These are phyloP conservation scores for Drosophila pachea DNA, from an alignment of 1,140 invertebrate genomes.

Conservation along the genomic window DNA sequence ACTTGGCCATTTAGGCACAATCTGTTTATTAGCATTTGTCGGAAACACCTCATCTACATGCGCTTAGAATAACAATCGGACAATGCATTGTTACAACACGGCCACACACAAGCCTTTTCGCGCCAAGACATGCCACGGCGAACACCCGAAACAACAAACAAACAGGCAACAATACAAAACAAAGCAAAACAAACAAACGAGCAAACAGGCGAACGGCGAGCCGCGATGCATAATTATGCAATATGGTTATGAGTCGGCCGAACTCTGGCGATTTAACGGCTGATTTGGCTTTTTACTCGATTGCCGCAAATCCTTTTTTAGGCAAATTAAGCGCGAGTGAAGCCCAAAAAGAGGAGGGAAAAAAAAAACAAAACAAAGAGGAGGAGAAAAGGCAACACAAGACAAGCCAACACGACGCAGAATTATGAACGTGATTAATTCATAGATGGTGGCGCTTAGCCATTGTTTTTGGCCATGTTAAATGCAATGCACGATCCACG, in stretches of 20 bases:
- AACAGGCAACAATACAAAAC: conserved; percentile 50
- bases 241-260: conserved; percentile 19
- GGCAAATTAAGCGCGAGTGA: conserved; percentile 61
- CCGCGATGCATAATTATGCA: not conserved
- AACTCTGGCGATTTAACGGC: conserved; percentile 36
- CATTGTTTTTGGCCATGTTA: conserved; percentile 64
- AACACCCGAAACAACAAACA: conserved; percentile 50
- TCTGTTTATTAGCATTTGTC: conserved; percentile 4
- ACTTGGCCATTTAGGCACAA: not conserved
- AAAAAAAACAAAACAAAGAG: conserved; percentile 7
- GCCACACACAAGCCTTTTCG: conserved; percentile 74
- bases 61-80: conserved; percentile 24
- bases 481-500: conserved; percentile 55
- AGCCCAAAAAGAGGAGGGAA: conserved; percentile 49
- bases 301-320: conserved; percentile 62
- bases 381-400: conserved; percentile 6
- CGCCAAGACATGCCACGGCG: conserved; percentile 66
- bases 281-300: conserved; percentile 36
- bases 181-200: conserved; percentile 52
- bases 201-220: conserved; percentile 2
- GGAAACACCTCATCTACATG: conserved; percentile 56
- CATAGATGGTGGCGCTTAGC: conserved; percentile 75
- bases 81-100: conserved; percentile 74
- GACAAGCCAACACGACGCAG: conserved; percentile 59
- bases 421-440: conserved; percentile 78